Conservation (phyloP, 1,140 invertebrate species). For the Cydia amplana region DNA sequence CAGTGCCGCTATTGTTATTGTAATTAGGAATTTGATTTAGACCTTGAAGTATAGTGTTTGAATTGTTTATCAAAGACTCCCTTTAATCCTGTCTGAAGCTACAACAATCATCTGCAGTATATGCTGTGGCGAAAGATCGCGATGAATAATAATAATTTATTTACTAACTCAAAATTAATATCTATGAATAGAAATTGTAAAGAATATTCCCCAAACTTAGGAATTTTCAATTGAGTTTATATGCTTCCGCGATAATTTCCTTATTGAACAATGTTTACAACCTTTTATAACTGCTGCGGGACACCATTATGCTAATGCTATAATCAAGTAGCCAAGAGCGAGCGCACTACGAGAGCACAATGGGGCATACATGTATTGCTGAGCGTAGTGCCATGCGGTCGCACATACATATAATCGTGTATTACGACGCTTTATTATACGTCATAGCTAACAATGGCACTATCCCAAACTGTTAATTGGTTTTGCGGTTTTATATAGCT, state of each 20-base stretch:
- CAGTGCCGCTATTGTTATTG: slow-evolving; percentile 15
- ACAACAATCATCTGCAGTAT: too few species aligned
- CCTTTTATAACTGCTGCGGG: too few species aligned
- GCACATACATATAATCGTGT: background rate
- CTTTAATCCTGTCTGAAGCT: too few species aligned
- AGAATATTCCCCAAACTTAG: too few species aligned
- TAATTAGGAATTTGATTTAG: background rate
- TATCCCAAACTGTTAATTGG: slow-evolving; percentile 28
- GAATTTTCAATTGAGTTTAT: background rate
- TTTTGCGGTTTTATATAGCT: slow-evolving; percentile 31
- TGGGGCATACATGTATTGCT: background rate
- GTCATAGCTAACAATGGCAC: slow-evolving; percentile 4
- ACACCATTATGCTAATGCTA: background rate
- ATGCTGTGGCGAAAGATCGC: too few species aligned
- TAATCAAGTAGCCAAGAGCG: background rate
- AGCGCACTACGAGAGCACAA: background rate
- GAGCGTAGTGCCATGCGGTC: background rate
- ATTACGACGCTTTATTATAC: background rate
- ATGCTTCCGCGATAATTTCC: background rate
- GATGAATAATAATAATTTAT: too few species aligned
- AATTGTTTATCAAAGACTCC: too few species aligned
- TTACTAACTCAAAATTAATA: too few species aligned
- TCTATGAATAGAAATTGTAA: too few species aligned
- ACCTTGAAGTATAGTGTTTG: background rate
- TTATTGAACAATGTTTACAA: too few species aligned